Evolutionary conservation across 2,797 vertebrate genomes (phyloP).

Genomic region (Coracias cyanogaster): DNA sequence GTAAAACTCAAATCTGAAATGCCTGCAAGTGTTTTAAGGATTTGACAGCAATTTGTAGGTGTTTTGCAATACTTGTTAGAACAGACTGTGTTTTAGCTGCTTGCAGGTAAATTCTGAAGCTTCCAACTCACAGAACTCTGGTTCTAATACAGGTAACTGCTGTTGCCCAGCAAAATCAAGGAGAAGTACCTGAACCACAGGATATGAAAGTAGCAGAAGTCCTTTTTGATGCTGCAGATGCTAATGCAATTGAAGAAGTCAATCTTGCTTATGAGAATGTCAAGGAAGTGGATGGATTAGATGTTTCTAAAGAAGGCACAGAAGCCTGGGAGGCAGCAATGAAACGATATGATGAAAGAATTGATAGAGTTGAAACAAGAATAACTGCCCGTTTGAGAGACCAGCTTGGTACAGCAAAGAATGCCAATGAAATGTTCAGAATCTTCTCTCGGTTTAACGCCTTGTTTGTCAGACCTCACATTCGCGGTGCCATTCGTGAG

Average conservation of each 20-base stretch:
- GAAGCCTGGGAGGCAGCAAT: conserved; percentile 99
- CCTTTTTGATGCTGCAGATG: conserved; percentile 96
- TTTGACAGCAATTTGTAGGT: background rate
- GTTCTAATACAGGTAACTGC: conserved; percentile 88
- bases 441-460: conserved; percentile 99
- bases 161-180: conserved; percentile 92
- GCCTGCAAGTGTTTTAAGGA: background rate
- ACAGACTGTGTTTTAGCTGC: background rate
- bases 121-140: background rate
- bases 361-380: conserved; percentile 96
- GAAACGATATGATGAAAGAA: conserved; percentile 97
- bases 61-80: background rate
- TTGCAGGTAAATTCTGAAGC: background rate
- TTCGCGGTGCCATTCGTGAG: conserved; percentile 95
- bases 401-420: conserved; percentile 97
- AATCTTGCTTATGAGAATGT: conserved; percentile 99
- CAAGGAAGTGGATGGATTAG: conserved; percentile 97
- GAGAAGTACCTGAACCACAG: conserved; percentile 92
- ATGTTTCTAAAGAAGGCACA: conserved; percentile 97
- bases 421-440: conserved; percentile 99
- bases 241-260: conserved; percentile 98
- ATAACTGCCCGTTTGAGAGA: conserved; percentile 97
- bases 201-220: conserved; percentile 97
- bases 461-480: conserved; percentile 96
- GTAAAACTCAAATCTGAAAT: background rate